Percentiles rank a stretch among this genome's conserved stretches.
Conservation (phyloP, 2,888 invertebrate genomes). For the Leistus spinibarbis region DNA sequence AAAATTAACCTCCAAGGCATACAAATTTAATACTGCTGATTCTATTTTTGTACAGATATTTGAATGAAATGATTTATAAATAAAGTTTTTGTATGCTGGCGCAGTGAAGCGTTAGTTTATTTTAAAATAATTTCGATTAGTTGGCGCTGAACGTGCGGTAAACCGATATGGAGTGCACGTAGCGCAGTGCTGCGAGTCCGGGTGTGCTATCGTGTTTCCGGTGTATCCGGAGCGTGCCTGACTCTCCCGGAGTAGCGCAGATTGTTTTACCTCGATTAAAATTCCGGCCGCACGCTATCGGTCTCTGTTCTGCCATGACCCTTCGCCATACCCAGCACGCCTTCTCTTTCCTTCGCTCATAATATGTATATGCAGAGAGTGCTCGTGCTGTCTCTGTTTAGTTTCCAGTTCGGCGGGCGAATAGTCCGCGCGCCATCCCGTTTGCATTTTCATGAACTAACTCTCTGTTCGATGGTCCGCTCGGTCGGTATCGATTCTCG, state of each 20-base stretch:
- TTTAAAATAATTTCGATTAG: constrained; percentile 32
- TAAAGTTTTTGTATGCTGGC: constrained; percentile 3
- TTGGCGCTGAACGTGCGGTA: constrained; percentile 31
- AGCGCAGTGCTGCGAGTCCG: constrained; percentile 6
- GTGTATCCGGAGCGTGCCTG: constrained; percentile 27
- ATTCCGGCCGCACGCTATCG: constrained; percentile 55
- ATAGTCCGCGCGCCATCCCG: constrained; percentile 41
- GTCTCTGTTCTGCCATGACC: constrained; percentile 43
- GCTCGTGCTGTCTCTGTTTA: not conserved
- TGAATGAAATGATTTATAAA: constrained; percentile 19
- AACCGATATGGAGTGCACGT: constrained; percentile 22
- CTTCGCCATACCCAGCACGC: constrained; percentile 18
- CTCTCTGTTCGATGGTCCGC: constrained; percentile 31
- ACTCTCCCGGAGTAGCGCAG: constrained; percentile 47
- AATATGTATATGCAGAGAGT: not conserved
- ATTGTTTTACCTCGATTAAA: constrained; percentile 59
- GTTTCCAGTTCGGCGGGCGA: not conserved
- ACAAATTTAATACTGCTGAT: not conserved
- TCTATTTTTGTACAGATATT: not conserved
- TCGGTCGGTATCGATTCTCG: constrained; percentile 49
- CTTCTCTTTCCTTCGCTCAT: not conserved
- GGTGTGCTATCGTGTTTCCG: constrained; percentile 39
- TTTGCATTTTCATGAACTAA: constrained; percentile 55
- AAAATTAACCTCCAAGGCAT: not conserved
- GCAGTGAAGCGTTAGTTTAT: constrained; percentile 18